A percentile compares a stretch with the other conserved stretches of the same genome.
Evolutionary conservation across 2,113 vertebrate species (phyloP).

Genomic region (Lasiurus borealis): DNA sequence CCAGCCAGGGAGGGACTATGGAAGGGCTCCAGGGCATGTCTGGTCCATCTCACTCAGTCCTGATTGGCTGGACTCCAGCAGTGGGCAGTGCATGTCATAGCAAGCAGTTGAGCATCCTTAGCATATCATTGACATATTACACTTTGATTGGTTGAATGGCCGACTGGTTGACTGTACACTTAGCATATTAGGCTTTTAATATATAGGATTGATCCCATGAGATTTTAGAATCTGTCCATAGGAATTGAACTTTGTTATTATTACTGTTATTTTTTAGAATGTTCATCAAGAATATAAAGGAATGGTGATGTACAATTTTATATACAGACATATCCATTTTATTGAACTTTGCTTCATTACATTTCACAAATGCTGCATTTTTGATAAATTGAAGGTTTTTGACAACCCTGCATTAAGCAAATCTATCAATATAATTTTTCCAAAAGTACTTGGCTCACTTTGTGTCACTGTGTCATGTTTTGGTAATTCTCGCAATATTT

Average conservation of each 20-base stretch:
- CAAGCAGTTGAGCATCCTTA: too few relatives aligned
- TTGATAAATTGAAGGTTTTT: background rate
- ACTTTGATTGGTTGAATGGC: too few relatives aligned
- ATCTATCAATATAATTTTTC: background rate
- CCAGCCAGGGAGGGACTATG: too few relatives aligned
- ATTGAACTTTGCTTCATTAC: background rate
- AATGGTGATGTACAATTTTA: background rate
- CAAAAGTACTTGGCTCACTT: background rate
- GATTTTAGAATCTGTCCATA: conserved; percentile 17
- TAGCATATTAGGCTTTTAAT: too few relatives aligned
- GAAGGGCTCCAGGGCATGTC: too few relatives aligned
- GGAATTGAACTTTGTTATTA: background rate
- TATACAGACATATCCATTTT: background rate
- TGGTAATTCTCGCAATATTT: background rate
- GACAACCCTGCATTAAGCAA: background rate
- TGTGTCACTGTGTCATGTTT: background rate
- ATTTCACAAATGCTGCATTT: background rate
- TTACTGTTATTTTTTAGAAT: background rate
- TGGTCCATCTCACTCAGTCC: too few relatives aligned
- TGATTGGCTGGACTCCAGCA: too few relatives aligned
- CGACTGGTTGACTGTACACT: too few relatives aligned
- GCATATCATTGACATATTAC: too few relatives aligned
- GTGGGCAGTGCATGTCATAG: too few relatives aligned
- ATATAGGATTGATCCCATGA: background rate
- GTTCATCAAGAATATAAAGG: conserved; percentile 14